These are phyloP conservation scores for Megaustenia siamemsis DNA, from an alignment of 2,888 invertebrate genomes.

Conservation along the genomic window DNA sequence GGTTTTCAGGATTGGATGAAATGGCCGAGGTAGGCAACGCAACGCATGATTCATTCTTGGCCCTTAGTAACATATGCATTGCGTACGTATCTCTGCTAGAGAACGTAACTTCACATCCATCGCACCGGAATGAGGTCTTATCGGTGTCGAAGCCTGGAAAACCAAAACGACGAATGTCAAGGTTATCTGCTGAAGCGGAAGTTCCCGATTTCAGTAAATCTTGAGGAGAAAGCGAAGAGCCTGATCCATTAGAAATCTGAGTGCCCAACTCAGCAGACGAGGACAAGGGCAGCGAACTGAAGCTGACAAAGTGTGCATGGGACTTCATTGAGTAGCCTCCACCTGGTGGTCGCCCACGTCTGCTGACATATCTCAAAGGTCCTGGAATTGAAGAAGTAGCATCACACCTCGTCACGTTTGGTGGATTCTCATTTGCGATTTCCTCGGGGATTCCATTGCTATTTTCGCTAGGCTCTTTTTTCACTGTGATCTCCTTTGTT, in stretches of 20 bases:
- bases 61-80: conserved; percentile 80
- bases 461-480: conserved; percentile 37
- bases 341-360: conserved; percentile 49
- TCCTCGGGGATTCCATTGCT: not conserved
- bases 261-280: conserved; percentile 10
- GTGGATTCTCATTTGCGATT: not conserved
- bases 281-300: conserved; percentile 33
- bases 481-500: conserved; percentile 9
- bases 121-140: conserved; percentile 72
- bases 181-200: not conserved
- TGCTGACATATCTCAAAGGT: conserved; percentile 45
- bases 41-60: conserved; percentile 75
- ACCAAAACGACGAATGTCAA: conserved; percentile 46
- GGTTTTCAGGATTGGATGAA: conserved; percentile 49
- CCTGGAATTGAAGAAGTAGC: not conserved
- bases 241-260: conserved; percentile 31
- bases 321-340: conserved; percentile 55
- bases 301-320: conserved; percentile 40
- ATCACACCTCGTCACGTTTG: not conserved
- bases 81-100: conserved; percentile 79
- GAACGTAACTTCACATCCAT: conserved; percentile 77
- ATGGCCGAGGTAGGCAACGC: conserved; percentile 47
- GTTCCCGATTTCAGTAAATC: conserved; percentile 36
- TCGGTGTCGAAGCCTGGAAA: conserved; percentile 42
- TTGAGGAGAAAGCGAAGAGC: conserved; percentile 39